Conservation (phyloP, 2,113 vertebrate genomes). For the Syrmaticus mikado region DNA sequence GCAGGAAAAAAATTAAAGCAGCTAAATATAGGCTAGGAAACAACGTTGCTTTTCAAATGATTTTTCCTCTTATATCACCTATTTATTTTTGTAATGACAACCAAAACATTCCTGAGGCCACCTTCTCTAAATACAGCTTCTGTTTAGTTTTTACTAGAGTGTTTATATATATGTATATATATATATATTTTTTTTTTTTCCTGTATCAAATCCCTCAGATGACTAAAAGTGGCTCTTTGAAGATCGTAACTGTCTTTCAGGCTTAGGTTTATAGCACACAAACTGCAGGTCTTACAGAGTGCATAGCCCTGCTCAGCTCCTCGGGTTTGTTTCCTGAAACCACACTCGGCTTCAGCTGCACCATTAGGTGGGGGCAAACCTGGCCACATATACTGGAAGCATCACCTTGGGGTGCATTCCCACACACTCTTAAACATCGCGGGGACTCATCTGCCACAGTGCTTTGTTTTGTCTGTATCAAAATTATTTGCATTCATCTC, state of each 20-base stretch:
- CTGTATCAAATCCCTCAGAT: not conserved
- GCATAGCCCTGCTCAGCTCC: not conserved
- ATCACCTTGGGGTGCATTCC: not conserved
- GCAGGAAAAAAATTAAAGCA: not conserved
- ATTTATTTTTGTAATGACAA: slow-evolving; percentile 49
- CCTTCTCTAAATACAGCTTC: slow-evolving; percentile 7
- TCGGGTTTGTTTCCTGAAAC: not conserved
- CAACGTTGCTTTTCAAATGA: not conserved
- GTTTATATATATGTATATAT: not conserved
- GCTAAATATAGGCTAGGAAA: slow-evolving; percentile 43
- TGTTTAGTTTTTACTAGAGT: slow-evolving; percentile 1
- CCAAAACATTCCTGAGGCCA: slow-evolving; percentile 26
- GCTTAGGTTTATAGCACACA: not conserved
- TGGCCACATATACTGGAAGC: not conserved
- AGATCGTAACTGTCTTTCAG: slow-evolving; percentile 10
- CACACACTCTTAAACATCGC: not conserved
- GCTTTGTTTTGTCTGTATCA: not conserved
- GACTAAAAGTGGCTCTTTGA: slow-evolving; percentile 29
- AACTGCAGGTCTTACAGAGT: not conserved
- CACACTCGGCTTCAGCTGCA: not conserved
- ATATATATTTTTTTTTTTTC: not conserved
- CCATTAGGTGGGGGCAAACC: not conserved
- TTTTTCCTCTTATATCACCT: slow-evolving; percentile 35
- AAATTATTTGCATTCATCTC: not conserved
- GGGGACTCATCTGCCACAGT: not conserved